Base-by-base conservation (phyloP, 2,888 invertebrate species). In the Gisinianus flammeolus region DNA sequence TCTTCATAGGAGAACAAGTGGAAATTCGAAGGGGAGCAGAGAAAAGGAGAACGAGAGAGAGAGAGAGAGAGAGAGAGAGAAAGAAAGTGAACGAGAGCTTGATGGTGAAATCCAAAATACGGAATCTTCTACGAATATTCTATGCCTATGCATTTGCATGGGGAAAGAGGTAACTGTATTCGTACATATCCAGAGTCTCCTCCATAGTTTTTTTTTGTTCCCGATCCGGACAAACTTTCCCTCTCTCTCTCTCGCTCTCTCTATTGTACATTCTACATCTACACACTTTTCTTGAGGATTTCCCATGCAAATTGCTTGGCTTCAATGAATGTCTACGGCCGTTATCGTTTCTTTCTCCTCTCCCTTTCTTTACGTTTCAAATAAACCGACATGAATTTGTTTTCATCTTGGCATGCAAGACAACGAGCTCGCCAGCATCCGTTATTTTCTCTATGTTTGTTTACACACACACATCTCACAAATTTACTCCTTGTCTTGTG, bases 241-340 rank as follows among this genome's bases (percentile, higher is more conserved):
- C 62, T 62, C 24, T 26, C 24, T 62, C 56, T 22, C 22, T 56
- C n/a, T 56, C 19, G 10, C 12, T 62, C 8, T 24, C 24, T 62
- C 26, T n/a, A n/a, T n/a, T n/a, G n/a, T n/a, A n/a, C n/a, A n/a
- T n/a, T n/a, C n/a, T n/a, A n/a, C n/a, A n/a, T n/a, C 8, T 62
- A 26, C 26, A 62, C 4, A 26, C 26, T 62, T 62, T 16, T 44
- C 44, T 3, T 26, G 24, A n/a, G 62, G 24, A 62, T 62, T 62
- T 62, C 33, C 35, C 67, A 67, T 67, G 67, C 67, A 67, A 31
- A 67, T 33, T 67, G 67, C 67, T 31, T 33, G n/a, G 19, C 67
- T 31, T 28, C 67, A 67, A 67, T 33, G 67, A 62, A 62, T 62
- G 62, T 62, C 28, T 62, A 62, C 26, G 19, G 44, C 44, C 16